phyloP scores from a whole-genome alignment of 2,797 vertebrate genomes.

The Amblyopsis hoosieri region DNA sequence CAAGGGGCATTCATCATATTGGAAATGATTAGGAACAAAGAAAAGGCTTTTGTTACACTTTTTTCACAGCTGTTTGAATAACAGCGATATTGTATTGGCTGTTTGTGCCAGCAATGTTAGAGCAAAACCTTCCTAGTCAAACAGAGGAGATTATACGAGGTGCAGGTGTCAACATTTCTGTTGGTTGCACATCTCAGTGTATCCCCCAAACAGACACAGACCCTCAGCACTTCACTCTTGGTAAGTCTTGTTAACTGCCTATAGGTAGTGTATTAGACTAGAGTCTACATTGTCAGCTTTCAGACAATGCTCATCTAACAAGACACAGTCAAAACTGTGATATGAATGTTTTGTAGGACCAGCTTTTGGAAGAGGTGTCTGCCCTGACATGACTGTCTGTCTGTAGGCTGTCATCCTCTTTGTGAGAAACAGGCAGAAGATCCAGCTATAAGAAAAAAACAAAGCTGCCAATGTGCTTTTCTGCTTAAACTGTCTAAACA shows the following conservation, averaged over 20 bases:
- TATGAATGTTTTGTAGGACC: too few species aligned
- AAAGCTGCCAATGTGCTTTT: background rate
- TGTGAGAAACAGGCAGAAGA: too few species aligned
- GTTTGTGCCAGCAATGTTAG: background rate
- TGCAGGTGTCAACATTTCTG: background rate
- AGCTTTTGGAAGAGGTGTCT: too few species aligned
- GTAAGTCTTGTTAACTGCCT: background rate
- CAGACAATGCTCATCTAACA: too few species aligned
- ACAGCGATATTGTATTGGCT: slow-evolving; percentile 5
- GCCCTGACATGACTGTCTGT: too few species aligned
- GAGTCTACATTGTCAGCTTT: too few species aligned
- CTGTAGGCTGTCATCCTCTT: too few species aligned
- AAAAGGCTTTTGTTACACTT: slow-evolving; percentile 20
- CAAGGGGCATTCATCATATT: slow-evolving; percentile 27
- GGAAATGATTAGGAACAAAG: background rate
- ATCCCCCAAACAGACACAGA: background rate
- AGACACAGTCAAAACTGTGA: too few species aligned
- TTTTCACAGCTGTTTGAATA: slow-evolving; percentile 3
- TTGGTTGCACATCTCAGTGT: background rate
- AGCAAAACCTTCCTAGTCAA: slow-evolving; percentile 10
- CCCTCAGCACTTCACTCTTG: background rate
- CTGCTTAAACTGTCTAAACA: background rate
- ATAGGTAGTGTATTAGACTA: too few species aligned
- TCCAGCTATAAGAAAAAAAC: slow-evolving; percentile 6
- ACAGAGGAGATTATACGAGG: background rate